Percentiles rank a stretch among this genome's conserved stretches.
phyloP scores from a whole-genome alignment of 2,888 invertebrate species.

The Acleris laterana region DNA sequence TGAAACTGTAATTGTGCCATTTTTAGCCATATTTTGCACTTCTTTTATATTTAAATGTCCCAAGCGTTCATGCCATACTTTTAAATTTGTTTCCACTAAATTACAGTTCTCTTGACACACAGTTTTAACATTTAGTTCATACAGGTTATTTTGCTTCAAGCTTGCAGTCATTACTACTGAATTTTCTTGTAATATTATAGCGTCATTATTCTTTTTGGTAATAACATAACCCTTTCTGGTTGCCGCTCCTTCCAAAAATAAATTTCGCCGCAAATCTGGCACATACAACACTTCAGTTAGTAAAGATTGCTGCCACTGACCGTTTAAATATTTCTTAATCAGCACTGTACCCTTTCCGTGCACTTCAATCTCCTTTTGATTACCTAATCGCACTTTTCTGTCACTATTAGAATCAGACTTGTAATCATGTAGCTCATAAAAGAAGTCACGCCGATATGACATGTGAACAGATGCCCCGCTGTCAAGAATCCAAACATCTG shows the following conservation, averaged over 20 bases:
- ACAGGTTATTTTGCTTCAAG: slow-evolving; percentile 39
- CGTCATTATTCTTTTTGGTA: slow-evolving; percentile 41
- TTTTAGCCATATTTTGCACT: slow-evolving; percentile 41
- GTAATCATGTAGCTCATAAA: slow-evolving; percentile 37
- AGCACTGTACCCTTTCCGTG: slow-evolving; percentile 42
- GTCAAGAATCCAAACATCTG: too few species aligned
- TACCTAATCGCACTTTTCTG: slow-evolving; percentile 43
- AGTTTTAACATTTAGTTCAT: slow-evolving; percentile 40
- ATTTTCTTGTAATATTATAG: slow-evolving; percentile 33
- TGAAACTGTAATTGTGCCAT: slow-evolving; percentile 31
- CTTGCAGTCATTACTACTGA: slow-evolving; percentile 35
- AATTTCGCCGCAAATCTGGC: neutral
- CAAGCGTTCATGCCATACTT: slow-evolving; percentile 41
- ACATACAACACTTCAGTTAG: too few species aligned
- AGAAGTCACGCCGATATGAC: slow-evolving; percentile 38
- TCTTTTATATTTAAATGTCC: slow-evolving; percentile 42
- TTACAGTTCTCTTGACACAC: slow-evolving; percentile 26
- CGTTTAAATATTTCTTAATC: slow-evolving; percentile 44
- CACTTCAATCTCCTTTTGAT: slow-evolving; percentile 43
- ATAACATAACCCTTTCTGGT: slow-evolving; percentile 47
- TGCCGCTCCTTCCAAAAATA: slow-evolving; percentile 53
- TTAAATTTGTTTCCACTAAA: slow-evolving; percentile 27
- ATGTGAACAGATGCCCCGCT: too few species aligned
- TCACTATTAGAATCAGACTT: slow-evolving; percentile 10
- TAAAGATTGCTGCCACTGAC: slow-evolving; percentile 40